Conservation (phyloP, 2,113 vertebrate species). For the Naja naja region DNA sequence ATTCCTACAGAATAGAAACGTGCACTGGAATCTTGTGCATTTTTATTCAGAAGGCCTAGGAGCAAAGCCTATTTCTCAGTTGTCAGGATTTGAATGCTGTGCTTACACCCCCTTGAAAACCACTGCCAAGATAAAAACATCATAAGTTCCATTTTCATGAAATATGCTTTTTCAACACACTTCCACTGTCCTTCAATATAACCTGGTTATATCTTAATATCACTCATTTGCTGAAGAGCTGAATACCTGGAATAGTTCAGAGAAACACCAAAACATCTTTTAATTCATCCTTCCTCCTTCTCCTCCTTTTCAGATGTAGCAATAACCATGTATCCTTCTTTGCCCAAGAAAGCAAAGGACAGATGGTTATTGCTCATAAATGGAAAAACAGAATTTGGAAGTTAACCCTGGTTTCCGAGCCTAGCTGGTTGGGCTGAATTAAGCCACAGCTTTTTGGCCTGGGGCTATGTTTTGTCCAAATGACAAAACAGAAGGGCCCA, state of each 20-base stretch:
- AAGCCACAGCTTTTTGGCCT: background rate
- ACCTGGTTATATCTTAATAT: background rate
- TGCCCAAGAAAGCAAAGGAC: background rate
- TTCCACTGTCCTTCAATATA: background rate
- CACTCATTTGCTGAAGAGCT: background rate
- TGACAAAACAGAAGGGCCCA: background rate
- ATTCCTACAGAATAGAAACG: background rate
- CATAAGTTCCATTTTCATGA: background rate
- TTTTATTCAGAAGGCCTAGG: background rate
- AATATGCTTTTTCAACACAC: background rate
- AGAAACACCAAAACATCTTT: background rate
- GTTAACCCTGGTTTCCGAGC: background rate
- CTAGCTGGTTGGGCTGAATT: background rate
- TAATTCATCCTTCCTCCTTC: background rate
- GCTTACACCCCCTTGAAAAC: background rate
- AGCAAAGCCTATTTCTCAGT: background rate
- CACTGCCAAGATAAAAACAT: background rate
- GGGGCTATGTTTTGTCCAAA: background rate
- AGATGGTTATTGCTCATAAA: background rate
- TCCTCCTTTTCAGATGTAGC: background rate
- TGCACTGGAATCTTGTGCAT: background rate
- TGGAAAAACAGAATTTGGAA: background rate
- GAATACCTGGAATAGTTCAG: background rate
- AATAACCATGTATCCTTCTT: background rate
- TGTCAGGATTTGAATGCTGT: background rate